phyloP scores from a whole-genome alignment of 2,797 vertebrate genomes.

The Echeneis naucrates region DNA sequence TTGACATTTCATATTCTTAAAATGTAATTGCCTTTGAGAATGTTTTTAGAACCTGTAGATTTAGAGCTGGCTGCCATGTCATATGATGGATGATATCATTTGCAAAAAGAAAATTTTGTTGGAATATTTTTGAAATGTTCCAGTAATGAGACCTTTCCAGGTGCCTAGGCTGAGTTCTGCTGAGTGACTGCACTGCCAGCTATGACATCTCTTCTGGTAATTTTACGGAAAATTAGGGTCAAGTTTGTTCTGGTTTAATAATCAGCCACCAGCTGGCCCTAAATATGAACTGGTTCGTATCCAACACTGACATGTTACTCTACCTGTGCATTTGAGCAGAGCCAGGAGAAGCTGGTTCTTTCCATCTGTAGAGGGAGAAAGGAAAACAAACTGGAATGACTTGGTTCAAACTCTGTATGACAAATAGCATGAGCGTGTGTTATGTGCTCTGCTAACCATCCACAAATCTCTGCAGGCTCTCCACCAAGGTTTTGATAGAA shows the following conservation, averaged over 20 bases:
- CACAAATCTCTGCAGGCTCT: constrained; percentile 94
- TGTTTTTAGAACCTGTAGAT: constrained; percentile 34
- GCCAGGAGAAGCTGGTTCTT: constrained; percentile 98
- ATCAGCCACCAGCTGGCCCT: not conserved
- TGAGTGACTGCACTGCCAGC: constrained; percentile 14
- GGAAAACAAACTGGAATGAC: constrained; percentile 37
- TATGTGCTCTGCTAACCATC: constrained; percentile 86
- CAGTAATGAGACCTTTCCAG: constrained; percentile 39
- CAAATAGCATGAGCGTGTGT: not conserved
- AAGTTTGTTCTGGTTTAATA: constrained; percentile 12
- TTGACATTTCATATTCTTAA: not conserved
- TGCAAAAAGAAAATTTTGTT: constrained; percentile 32
- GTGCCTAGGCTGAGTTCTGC: constrained; percentile 14
- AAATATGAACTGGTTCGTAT: constrained; percentile 14
- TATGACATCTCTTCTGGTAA: constrained; percentile 14
- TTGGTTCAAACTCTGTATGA: constrained; percentile 4
- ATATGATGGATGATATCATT: constrained; percentile 59
- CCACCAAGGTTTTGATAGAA: constrained; percentile 96
- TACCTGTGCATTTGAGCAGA: constrained; percentile 97
- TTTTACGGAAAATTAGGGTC: constrained; percentile 37
- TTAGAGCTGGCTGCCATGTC: constrained; percentile 16
- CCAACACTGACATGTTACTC: constrained; percentile 13
- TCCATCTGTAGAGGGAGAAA: constrained; percentile 87
- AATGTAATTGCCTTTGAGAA: constrained; percentile 12
- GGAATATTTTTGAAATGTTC: constrained; percentile 51